A percentile compares a stretch with the other conserved stretches of the same genome.
These are phyloP conservation scores for Marmota flaviventris DNA, from an alignment of 2,113 vertebrate species.

Conservation along the genomic window DNA sequence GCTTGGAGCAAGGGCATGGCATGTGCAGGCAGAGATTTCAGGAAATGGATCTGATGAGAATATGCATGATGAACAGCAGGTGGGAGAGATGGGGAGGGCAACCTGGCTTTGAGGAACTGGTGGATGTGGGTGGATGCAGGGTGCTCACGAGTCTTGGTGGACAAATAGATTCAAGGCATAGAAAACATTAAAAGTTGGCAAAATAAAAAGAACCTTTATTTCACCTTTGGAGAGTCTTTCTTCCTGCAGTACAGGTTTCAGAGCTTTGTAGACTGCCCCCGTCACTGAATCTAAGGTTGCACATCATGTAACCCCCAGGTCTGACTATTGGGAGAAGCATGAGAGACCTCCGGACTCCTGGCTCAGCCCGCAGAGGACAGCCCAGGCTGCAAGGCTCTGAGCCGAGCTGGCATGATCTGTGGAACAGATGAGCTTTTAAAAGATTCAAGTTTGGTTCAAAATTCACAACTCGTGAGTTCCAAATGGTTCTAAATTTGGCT, in stretches of 20 bases:
- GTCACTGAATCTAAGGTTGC: neutral
- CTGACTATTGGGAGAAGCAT: neutral
- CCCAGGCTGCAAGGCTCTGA: neutral
- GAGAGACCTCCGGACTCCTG: neutral
- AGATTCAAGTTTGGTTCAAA: constrained; percentile 84
- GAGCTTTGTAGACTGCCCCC: fast-evolving
- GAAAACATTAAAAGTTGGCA: neutral
- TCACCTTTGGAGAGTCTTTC: neutral
- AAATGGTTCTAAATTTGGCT: constrained; percentile 83
- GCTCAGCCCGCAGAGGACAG: constrained; percentile 13
- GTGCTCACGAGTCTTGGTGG: fast-evolving
- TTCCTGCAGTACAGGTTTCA: fast-evolving
- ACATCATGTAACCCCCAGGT: fast-evolving
- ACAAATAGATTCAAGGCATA: neutral
- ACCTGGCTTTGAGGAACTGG: neutral
- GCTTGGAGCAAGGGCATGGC: no score
- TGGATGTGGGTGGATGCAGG: no score
- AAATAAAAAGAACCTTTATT: neutral
- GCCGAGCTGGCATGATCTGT: constrained; percentile 44
- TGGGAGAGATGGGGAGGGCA: neutral
- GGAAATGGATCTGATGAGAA: neutral
- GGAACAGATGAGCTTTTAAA: constrained; percentile 82
- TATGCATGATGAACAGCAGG: fast-evolving
- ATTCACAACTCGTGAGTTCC: constrained; percentile 83
- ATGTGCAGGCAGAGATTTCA: neutral